Percentiles rank a stretch among this genome's conserved stretches.
These are phyloP conservation scores for Scelioninae gen. 1 DNA, from an alignment of 2,888 invertebrate genomes.

Conservation along the genomic window DNA sequence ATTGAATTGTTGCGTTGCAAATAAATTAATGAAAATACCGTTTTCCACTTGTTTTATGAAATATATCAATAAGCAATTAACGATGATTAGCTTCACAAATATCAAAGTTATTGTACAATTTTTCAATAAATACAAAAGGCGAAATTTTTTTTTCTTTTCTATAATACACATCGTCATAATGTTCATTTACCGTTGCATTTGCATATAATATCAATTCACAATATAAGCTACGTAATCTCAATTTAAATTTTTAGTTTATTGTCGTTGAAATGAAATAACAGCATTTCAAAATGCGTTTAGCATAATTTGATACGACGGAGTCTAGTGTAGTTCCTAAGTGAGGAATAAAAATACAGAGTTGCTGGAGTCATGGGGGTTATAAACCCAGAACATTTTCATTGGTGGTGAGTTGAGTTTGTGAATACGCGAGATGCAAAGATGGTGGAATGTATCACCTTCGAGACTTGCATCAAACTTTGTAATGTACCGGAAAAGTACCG, in stretches of 20 bases:
- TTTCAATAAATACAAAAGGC: too few species aligned
- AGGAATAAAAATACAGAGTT: conserved; percentile 30
- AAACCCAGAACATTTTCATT: conserved; percentile 34
- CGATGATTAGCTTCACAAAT: too few species aligned
- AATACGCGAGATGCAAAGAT: conserved; percentile 30
- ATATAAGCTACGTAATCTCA: not conserved
- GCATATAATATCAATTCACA: too few species aligned
- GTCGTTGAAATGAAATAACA: conserved; percentile 8
- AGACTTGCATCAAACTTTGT: conserved; percentile 30
- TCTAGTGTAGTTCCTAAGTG: conserved; percentile 29
- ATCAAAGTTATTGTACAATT: too few species aligned
- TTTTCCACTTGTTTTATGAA: too few species aligned
- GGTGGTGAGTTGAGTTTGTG: conserved; percentile 23
- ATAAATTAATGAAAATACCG: too few species aligned
- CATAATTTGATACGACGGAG: conserved; percentile 35
- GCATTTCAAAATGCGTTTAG: conserved; percentile 39
- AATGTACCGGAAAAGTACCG: conserved; percentile 34
- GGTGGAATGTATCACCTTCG: conserved; percentile 37
- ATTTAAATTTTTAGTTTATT: conserved; percentile 30
- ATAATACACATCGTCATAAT: too few species aligned
- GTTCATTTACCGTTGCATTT: too few species aligned
- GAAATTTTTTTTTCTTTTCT: too few species aligned
- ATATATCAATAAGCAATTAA: too few species aligned
- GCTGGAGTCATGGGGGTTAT: not conserved
- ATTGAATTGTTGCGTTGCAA: not conserved